phyloP scores from a whole-genome alignment of 2,888 invertebrate species.

The Neuroscelio doddi region DNA sequence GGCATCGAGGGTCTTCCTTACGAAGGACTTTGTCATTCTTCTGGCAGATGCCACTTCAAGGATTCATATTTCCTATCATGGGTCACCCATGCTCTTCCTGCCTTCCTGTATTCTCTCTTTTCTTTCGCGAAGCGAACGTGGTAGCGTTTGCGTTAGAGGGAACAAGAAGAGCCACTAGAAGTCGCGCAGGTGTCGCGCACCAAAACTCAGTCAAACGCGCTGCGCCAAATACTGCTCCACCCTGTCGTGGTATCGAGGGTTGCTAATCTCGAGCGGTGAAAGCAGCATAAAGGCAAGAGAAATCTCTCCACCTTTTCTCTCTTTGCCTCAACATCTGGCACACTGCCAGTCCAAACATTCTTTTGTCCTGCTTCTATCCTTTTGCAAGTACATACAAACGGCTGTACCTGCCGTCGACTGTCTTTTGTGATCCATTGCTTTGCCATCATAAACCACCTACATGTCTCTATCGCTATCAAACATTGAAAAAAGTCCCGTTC shows the following conservation, averaged over 20 bases:
- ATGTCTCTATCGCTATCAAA: conserved; percentile 24
- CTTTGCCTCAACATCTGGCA: conserved; percentile 37
- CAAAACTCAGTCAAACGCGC: too few species aligned
- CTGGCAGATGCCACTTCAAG: conserved; percentile 19
- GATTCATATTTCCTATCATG: conserved; percentile 16
- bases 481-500: conserved; percentile 25
- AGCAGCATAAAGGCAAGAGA: too few species aligned
- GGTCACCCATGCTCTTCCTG: conserved; percentile 20
- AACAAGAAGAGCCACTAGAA: too few species aligned
- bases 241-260: too few species aligned
- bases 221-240: too few species aligned
- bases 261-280: too few species aligned
- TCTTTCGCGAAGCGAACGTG: too few species aligned
- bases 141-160: too few species aligned
- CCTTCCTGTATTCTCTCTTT: too few species aligned
- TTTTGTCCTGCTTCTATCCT: conserved; percentile 31
- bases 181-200: too few species aligned
- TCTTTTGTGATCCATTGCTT: conserved; percentile 26
- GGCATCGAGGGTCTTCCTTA: too few species aligned
- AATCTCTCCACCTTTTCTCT: conserved; percentile 27
- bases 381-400: conserved; percentile 35
- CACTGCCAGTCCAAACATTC: conserved; percentile 43
- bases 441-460: conserved; percentile 41
- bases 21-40: conserved; percentile 23
- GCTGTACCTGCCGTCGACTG: conserved; percentile 45